Evolutionary conservation across 2,888 invertebrate species (phyloP).

Genomic region (Drosophila anceps): DNA sequence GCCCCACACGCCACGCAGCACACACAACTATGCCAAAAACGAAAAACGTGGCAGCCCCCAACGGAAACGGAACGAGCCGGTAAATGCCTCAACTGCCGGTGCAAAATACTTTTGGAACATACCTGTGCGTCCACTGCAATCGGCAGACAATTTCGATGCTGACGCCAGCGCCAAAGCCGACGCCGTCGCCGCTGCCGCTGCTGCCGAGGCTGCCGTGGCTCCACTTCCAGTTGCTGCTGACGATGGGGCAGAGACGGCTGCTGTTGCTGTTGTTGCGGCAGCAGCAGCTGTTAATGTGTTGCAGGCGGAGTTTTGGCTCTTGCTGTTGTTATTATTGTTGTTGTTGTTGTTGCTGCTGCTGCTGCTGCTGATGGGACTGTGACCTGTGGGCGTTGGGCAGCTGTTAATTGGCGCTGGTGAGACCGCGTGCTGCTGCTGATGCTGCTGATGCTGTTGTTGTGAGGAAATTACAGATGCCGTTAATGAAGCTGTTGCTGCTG

Average conservation of each 20-base stretch:
- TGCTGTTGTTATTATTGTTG: conserved; percentile 50
- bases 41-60: conserved; percentile 78
- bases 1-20: conserved; percentile 64
- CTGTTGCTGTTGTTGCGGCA: conserved; percentile 38
- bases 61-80: conserved; percentile 60
- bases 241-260: conserved; percentile 42
- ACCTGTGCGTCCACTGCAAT: conserved; percentile 89
- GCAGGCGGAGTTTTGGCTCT: conserved; percentile 72
- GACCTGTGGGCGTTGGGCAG: conserved; percentile 78
- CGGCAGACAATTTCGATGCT: conserved; percentile 85
- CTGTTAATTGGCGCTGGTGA: conserved; percentile 73
- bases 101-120: conserved; percentile 83
- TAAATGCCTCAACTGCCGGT: conserved; percentile 78
- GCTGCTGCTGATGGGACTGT: conserved; percentile 56
- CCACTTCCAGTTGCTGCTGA: conserved; percentile 56
- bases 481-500: conserved; percentile 77
- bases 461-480: conserved; percentile 70
- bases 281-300: conserved; percentile 74
- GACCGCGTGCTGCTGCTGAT: conserved; percentile 58
- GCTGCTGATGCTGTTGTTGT: conserved; percentile 48
- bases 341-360: conserved; percentile 48
- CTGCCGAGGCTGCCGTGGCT: conserved; percentile 44
- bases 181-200: conserved; percentile 45
- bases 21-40: conserved; percentile 80
- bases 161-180: conserved; percentile 57